Evolutionary conservation across 2,797 vertebrate genomes (phyloP), one percentile per base, ranked within the genome.

Genomic region (Neoniphon sammara): DNA sequence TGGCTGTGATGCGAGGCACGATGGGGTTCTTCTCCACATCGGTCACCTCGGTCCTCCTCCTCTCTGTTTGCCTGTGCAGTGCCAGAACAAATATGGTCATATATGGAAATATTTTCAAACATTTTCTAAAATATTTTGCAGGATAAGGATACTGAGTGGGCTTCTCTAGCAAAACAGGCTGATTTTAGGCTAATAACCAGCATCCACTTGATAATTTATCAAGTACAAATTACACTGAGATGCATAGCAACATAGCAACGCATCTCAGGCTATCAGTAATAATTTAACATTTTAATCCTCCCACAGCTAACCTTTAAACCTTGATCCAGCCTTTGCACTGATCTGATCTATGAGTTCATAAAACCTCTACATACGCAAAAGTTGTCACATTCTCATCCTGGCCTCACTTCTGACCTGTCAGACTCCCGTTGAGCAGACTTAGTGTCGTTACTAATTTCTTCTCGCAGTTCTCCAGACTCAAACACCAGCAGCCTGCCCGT

Each of bases 401-500:
- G 25, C 25, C 7, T 14, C 36, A 1, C 15, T 9, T 42, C 81
- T 74, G 10, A 94, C 94, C 92, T 91, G 67, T 89, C 78, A 12
- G 61, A 1, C 58, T 5, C 11, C 94, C 98, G 98, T 50, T 36
- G 75, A 15, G 23, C 42, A 20, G 63, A n/a, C 56, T 73, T 72
- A 4, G 75, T 58, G 1, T 70, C 31, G 54, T 82, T 54, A 70
- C 36, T 93, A 5, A 92, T 94, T 82, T 98, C 95, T 94, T 93
- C 95, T 10, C 90, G 91, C 31, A 94, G 89, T 27, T 96, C 93
- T 71, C 96, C 96, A 21, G 91, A 95, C 83, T 97, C 94, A 81
- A 96, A 96, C 87, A 97, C 91, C 75, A 91, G 86, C 75, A 99
- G 94, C 52, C 85, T 94, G 60, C 97, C 98, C 0, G 73, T 90